Percentiles rank a stretch among this genome's conserved stretches.
Evolutionary conservation across 2,113 vertebrate species (phyloP).

Genomic region (Macquaria australasica): DNA sequence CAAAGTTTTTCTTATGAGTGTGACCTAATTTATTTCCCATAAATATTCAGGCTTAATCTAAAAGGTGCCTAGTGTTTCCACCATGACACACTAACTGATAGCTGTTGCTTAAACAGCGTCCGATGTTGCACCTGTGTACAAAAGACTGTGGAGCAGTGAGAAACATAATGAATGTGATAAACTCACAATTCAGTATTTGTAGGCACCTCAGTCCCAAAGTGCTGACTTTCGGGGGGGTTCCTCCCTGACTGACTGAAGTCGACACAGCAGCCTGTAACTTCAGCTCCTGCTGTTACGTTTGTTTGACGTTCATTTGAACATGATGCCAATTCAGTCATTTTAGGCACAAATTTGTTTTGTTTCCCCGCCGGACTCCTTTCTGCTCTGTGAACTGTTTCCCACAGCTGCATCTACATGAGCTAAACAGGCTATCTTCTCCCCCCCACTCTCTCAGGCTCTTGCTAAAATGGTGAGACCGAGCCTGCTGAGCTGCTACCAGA

Average conservation of each 20-base stretch:
- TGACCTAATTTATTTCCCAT: background rate
- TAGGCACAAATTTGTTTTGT: background rate
- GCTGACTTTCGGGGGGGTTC: background rate
- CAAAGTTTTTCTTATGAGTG: background rate
- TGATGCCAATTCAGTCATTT: background rate
- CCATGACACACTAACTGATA: no score
- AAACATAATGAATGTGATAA: background rate
- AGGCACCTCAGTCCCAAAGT: background rate
- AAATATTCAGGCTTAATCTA: background rate
- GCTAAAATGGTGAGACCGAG: conserved; percentile 81
- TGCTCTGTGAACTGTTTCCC: background rate
- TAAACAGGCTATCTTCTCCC: no score
- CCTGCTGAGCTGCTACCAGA: conserved; percentile 89
- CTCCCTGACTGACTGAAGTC: background rate
- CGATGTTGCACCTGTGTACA: background rate
- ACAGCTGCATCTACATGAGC: background rate
- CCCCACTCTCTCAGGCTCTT: conserved; percentile 78
- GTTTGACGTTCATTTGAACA: background rate
- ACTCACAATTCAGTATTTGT: background rate
- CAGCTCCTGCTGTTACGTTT: background rate
- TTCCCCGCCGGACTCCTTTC: background rate
- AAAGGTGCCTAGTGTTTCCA: background rate
- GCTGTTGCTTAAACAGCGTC: no score
- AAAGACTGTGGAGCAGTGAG: background rate
- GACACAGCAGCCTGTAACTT: background rate